Conservation (phyloP, 1,140 invertebrate genomes). For the Ruditapes philippinarum region DNA sequence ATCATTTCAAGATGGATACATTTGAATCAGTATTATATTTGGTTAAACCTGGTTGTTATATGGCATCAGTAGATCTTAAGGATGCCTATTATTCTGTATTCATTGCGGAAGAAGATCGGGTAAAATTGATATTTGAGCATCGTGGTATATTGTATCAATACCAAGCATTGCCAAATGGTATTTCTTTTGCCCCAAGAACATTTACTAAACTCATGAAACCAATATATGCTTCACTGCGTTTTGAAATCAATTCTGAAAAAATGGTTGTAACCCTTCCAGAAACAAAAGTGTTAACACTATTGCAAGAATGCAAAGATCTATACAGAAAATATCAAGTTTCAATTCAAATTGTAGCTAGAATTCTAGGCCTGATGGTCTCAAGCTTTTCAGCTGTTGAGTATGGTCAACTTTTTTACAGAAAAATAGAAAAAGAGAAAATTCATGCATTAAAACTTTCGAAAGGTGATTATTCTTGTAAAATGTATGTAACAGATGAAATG, state of each 20-base stretch:
- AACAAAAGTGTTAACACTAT: no score
- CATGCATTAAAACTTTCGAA: no score
- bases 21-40: conserved; percentile 63
- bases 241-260: conserved; percentile 44
- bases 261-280: conserved; percentile 59
- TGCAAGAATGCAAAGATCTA: background rate
- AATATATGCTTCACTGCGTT: conserved; percentile 35
- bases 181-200: no score
- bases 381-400: no score
- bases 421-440: background rate
- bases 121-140: conserved; percentile 51
- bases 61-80: conserved; percentile 67
- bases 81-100: conserved; percentile 42
- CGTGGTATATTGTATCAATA: conserved; percentile 17
- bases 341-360: no score
- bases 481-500: no score
- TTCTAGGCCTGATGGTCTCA: no score
- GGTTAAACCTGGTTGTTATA: conserved; percentile 67
- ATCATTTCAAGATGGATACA: conserved; percentile 78
- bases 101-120: conserved; percentile 15
- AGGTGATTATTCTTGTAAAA: no score
- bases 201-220: no score
- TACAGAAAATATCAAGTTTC: background rate
- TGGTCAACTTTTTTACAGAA: conserved; percentile 5
- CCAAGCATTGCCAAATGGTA: no score